Percentiles rank a stretch among this genome's conserved stretches.
phyloP scores from a whole-genome alignment of 1,140 invertebrate species.

The Oryzaephilus surinamensis region DNA sequence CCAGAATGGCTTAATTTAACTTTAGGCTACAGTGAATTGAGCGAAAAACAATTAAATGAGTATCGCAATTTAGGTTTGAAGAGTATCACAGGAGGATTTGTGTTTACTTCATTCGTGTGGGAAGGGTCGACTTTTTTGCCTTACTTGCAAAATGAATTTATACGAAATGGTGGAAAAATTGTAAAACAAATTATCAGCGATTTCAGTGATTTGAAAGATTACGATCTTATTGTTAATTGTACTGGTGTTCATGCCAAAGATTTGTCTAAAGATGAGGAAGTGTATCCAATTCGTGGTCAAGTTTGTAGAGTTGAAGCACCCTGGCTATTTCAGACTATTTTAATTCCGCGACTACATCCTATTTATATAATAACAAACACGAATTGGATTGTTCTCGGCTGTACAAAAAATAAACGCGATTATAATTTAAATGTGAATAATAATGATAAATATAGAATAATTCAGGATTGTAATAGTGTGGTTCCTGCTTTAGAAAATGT shows the following conservation, averaged over 20 bases:
- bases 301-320: slow-evolving; percentile 51
- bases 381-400: slow-evolving; percentile 59
- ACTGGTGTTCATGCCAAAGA: slow-evolving; percentile 50
- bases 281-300: slow-evolving; percentile 62
- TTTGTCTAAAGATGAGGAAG: slow-evolving; percentile 44
- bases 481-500: slow-evolving; percentile 31
- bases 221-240: slow-evolving; percentile 64
- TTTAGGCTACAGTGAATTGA: slow-evolving; percentile 45
- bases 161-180: slow-evolving; percentile 42
- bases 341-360: slow-evolving; percentile 45
- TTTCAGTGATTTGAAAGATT: slow-evolving; percentile 43
- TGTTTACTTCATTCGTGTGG: slow-evolving; percentile 52
- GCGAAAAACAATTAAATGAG: slow-evolving; percentile 40
- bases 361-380: slow-evolving; percentile 65
- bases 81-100: slow-evolving; percentile 47
- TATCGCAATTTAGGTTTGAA: slow-evolving; percentile 32
- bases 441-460: slow-evolving; percentile 11
- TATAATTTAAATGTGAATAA: slow-evolving; percentile 39
- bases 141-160: slow-evolving; percentile 49
- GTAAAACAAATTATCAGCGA: slow-evolving; percentile 39
- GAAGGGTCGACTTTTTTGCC: slow-evolving; percentile 48
- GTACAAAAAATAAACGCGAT: slow-evolving; percentile 60
- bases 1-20: slow-evolving; percentile 45
- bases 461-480: slow-evolving; percentile 17
- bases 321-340: slow-evolving; percentile 46